Evolutionary conservation across 2,888 invertebrate species (phyloP), one percentile per base, ranked within the genome.

Genomic region (Luffia ferchaultella): DNA sequence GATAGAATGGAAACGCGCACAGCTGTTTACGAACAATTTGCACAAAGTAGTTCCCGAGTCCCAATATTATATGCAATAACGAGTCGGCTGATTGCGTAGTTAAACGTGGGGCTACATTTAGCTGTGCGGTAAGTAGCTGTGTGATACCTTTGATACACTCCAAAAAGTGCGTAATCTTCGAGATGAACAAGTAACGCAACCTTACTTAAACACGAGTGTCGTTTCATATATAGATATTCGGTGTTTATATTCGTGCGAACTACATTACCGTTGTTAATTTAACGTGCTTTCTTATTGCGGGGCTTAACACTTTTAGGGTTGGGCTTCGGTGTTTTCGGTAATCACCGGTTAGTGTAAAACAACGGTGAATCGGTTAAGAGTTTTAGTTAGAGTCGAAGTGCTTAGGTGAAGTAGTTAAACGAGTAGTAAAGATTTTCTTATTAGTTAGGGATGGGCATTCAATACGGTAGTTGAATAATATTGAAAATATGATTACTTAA

Each of bases 21-120:
- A 30, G 30, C 30, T 30, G 30, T 30, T 30, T 30, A 12, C 30
- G 12, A 30, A 30, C 30, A 30, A 30, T 30, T 30, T 30, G 30
- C 30, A 30, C 30, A 12, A 30, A 30, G 30, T 30, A 30, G 30
- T 30, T 30, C 30, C 30, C 30, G 3, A 12, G 30, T 30, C 30
- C 30, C 30, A 12, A 30, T 30, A 49, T 52, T 50, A 48, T 50
- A 58, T 50, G 54, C 61, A 60, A 64, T 64, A 60, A 63, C 63
- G 59, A 60, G 61, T 60, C 58, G 63, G 58, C 60, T 64, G 62
- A 65, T 64, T 68, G 61, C 62, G 58, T 66, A 63, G 64, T 69
- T 68, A 67, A 68, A 49, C 43, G 30, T 3, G 5, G 30, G 5
- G 5, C 30, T n/a, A n/a, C n/a, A n/a, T n/a, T n/a, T n/a, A n/a